These are phyloP conservation scores for Coecobrya sp. DNA, from an alignment of 2,888 invertebrate species.

Conservation along the genomic window DNA sequence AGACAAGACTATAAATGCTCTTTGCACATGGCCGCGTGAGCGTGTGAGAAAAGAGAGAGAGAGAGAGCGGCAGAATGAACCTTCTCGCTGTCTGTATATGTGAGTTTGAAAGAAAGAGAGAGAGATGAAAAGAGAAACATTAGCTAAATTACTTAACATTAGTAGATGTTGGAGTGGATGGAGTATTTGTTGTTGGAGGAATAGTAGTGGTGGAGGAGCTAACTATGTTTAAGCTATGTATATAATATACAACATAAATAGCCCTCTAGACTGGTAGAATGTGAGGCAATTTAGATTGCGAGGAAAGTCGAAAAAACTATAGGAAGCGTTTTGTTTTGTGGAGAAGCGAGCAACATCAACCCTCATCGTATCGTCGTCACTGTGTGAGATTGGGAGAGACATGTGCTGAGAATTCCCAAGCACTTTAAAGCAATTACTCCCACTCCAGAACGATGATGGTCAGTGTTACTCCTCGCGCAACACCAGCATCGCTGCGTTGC, in stretches of 20 bases:
- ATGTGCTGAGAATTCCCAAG: conserved; percentile 68
- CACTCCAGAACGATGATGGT: conserved; percentile 52
- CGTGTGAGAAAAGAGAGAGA: conserved; percentile 41
- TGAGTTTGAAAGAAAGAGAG: conserved; percentile 14
- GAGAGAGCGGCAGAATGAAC: conserved; percentile 12
- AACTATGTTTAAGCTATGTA: too few relatives aligned
- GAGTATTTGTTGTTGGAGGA: background rate
- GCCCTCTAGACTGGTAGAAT: background rate
- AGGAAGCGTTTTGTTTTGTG: conserved; percentile 40
- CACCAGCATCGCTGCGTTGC: background rate
- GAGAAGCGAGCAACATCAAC: background rate
- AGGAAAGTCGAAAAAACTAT: background rate
- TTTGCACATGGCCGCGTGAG: conserved; percentile 46
- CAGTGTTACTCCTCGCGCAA: conserved; percentile 38
- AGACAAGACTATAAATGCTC: background rate
- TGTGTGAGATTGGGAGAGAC: conserved; percentile 61
- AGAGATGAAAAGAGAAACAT: conserved; percentile 64
- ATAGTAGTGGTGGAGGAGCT: background rate
- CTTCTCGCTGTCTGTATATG: too few relatives aligned
- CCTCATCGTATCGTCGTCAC: conserved; percentile 21
- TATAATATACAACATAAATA: background rate
- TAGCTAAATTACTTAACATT: conserved; percentile 65
- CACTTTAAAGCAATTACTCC: conserved; percentile 66
- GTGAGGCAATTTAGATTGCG: conserved; percentile 31
- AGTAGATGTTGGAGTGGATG: conserved; percentile 1